Evolutionary conservation across 2,797 vertebrate genomes (phyloP), one percentile per base, ranked within the genome.

Genomic region (Sarcoramphus papa): DNA sequence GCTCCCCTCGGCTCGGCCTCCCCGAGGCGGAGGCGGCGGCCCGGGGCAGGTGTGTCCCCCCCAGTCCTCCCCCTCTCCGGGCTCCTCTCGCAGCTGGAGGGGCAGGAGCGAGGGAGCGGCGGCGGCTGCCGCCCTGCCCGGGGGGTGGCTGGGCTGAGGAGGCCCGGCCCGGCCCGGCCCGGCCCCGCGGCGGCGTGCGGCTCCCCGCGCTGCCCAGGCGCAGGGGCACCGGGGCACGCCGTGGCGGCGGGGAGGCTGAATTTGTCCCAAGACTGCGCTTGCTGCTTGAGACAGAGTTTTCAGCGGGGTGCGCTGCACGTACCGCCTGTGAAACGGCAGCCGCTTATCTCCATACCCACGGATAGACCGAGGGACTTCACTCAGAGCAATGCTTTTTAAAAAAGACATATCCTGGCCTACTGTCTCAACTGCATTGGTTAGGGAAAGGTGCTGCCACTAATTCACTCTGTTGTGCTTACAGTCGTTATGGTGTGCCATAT

Each of bases 291-390:
- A 12, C 31, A 4, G 28, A 5, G 43, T 12, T 50, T 10, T 47
- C 28, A 19, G 48, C 7, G 6, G 28, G 33, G 17, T 14, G 25
- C 22, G 0, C 14, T 35, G 50, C 43, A 1, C 17, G 8, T 18
- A 3, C 33, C 5, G 19, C 27, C 51, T 12, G 22, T 28, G n/a
- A 10, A 48, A 30, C 12, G 30, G 23, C 27, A 43, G 27, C 37
- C 6, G 6, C 37, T 50, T 31, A 4, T 1, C n/a, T 35, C 57
- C 19, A 1, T 12, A 10, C 13, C 10, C 30, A 0, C 28, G 6
- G 40, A 8, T 1, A 45, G 56, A 48, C 28, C 6, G 17, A n/a
- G 13, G 37, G 27, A 15, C 41, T 43, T 41, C 19, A 10, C 30
- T 41, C 12, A 3, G 24, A 67, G 31, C 22, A 35, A 1, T 27